Percentiles rank a stretch among this genome's conserved stretches.
These are phyloP conservation scores for Theretra japonica DNA, from an alignment of 2,888 invertebrate species.

Conservation along the genomic window DNA sequence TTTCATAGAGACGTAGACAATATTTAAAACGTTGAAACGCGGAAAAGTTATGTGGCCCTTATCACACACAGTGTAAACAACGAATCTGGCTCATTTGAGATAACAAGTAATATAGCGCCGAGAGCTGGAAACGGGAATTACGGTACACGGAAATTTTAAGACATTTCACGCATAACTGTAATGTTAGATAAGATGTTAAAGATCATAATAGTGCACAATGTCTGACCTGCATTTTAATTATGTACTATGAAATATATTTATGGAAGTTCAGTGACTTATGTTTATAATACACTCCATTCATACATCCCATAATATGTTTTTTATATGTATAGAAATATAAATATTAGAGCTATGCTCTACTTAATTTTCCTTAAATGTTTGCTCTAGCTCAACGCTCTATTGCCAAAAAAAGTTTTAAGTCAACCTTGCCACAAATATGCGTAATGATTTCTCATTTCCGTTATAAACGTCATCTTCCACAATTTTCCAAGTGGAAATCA, in stretches of 20 bases:
- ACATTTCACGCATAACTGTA: neutral
- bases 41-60: neutral
- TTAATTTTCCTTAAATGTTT: too few species aligned
- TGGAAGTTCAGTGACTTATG: too few species aligned
- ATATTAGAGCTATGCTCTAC: too few species aligned
- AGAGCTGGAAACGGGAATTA: neutral
- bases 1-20: neutral
- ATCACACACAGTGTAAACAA: neutral
- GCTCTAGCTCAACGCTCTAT: too few species aligned
- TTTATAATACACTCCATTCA: too few species aligned
- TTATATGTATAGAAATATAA: too few species aligned
- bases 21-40: neutral
- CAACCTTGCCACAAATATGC: neutral
- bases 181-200: neutral
- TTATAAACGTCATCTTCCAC: neutral
- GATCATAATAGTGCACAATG: neutral
- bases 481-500: neutral
- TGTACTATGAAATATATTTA: too few species aligned
- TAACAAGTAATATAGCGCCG: neutral
- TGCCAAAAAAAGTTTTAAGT: neutral
- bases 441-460: too few species aligned
- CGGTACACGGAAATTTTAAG: neutral
- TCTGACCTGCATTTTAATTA: too few species aligned
- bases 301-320: too few species aligned
- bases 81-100: constrained; percentile 24